Percentiles rank a stretch among this genome's conserved stretches.
These are phyloP conservation scores for Odontamblyopus lacepedii DNA, from an alignment of 2,797 vertebrate species.

Conservation along the genomic window DNA sequence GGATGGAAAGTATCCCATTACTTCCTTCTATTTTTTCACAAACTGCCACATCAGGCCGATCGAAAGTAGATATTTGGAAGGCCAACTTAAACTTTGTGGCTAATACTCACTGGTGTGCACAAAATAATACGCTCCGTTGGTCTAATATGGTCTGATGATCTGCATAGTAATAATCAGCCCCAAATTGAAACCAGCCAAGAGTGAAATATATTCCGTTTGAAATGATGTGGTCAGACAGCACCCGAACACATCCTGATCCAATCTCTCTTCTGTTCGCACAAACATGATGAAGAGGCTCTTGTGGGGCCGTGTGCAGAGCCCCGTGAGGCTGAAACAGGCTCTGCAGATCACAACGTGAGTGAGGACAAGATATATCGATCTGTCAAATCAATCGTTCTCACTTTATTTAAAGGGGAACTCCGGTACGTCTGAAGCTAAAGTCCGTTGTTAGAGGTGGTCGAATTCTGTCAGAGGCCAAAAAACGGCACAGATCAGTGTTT, in stretches of 20 bases:
- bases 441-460: no score
- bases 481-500: no score
- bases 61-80: neutral
- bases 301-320: neutral
- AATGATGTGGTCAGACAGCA: neutral
- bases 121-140: neutral
- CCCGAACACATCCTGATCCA: neutral
- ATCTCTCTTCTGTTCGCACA: neutral
- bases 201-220: neutral
- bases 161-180: neutral
- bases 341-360: no score
- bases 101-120: neutral
- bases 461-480: no score
- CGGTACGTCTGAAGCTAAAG: no score
- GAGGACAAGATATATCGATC: no score
- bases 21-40: no score
- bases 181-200: neutral
- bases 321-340: no score
- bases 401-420: no score
- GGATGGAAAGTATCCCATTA: no score
- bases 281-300: neutral
- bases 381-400: no score
- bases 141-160: conserved; percentile 1
- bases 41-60: no score
- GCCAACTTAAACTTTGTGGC: neutral